Percentiles rank a stretch among this genome's conserved stretches.
phyloP scores from a whole-genome alignment of 2,888 invertebrate genomes.

The Stenodema calcarata region DNA sequence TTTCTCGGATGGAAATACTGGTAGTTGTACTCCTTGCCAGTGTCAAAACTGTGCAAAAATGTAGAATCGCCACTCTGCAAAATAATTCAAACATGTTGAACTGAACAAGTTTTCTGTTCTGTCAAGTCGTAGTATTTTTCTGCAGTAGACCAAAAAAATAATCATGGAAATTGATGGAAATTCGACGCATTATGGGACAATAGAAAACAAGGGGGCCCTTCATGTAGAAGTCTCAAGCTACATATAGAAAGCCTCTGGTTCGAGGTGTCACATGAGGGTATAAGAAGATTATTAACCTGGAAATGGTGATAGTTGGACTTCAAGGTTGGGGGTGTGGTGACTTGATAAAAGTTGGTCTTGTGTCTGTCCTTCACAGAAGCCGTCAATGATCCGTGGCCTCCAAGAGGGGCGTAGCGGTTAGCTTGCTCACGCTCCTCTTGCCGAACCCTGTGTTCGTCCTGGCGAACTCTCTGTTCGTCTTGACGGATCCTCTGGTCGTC shows the following conservation, averaged over 20 bases:
- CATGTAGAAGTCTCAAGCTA: too few relatives aligned
- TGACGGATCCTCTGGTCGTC: neutral
- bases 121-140: too few relatives aligned
- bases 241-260: too few relatives aligned
- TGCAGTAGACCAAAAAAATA: too few relatives aligned
- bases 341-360: conserved; percentile 33
- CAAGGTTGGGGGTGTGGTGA: conserved; percentile 24
- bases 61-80: conserved; percentile 48
- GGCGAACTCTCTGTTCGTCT: neutral
- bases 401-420: neutral
- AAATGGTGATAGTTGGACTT: conserved; percentile 53
- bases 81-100: too few relatives aligned
- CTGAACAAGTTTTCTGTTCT: too few relatives aligned
- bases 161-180: too few relatives aligned
- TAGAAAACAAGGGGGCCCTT: too few relatives aligned
- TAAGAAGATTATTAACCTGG: too few relatives aligned
- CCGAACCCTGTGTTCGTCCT: neutral
- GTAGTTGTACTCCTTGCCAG: conserved; percentile 51
- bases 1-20: conserved; percentile 52
- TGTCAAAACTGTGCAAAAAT: conserved; percentile 53
- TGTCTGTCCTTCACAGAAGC: neutral
- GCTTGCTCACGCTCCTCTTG: neutral
- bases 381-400: conserved; percentile 55
- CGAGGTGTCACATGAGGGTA: too few relatives aligned
- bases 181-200: too few relatives aligned